Evolutionary conservation across 2,797 vertebrate genomes (phyloP).

Genomic region (Manis crassicaudata): DNA sequence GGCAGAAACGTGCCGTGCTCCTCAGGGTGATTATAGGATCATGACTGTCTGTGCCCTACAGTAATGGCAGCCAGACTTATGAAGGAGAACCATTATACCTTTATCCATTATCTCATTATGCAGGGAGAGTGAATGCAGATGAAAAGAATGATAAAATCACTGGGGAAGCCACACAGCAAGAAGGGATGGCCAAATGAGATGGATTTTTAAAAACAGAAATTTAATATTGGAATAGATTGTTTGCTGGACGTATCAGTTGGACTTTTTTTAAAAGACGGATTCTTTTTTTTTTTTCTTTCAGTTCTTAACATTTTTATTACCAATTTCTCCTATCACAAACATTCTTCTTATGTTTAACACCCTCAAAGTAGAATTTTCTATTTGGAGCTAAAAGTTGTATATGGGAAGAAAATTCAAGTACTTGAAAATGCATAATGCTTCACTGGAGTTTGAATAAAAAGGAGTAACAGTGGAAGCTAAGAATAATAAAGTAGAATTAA

Average conservation of each 20-base stretch:
- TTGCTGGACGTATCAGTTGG: background rate
- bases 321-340: background rate
- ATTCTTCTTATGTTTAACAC: background rate
- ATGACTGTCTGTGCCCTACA: rapidly evolving
- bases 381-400: background rate
- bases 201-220: background rate
- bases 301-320: background rate
- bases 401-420: slow-evolving; percentile 22
- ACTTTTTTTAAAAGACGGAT: background rate
- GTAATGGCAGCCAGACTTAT: background rate
- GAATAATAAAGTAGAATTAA: too few species aligned
- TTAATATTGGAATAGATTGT: background rate
- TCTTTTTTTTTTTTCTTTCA: too few species aligned
- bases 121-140: background rate
- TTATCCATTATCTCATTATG: too few species aligned
- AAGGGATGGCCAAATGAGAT: background rate
- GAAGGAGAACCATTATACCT: background rate
- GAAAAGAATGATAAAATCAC: too few species aligned
- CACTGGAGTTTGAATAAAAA: slow-evolving; percentile 26
- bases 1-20: background rate
- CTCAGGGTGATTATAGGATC: background rate
- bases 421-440: background rate
- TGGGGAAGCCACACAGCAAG: background rate
- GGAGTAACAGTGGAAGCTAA: background rate
- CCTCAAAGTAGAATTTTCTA: slow-evolving; percentile 18